Base-by-base conservation (phyloP, 2,113 vertebrate genomes). In the Helogale parvula region DNA sequence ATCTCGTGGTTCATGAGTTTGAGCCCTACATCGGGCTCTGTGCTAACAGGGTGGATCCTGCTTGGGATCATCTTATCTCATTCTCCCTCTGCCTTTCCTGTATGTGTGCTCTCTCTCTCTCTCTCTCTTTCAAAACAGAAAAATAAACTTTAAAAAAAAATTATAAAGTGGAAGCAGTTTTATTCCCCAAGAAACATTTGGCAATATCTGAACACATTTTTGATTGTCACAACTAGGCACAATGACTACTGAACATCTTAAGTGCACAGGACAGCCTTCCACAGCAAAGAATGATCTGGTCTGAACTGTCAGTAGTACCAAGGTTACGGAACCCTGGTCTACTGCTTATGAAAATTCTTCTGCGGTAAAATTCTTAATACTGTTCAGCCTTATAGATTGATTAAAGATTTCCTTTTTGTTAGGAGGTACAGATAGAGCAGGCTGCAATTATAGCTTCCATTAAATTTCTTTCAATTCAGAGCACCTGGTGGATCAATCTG, bases 191-290 rank as follows among this genome's bases (percentile, higher is more conserved):
- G 33, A 31, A 33, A 69, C n/a, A 63, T 91, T 87, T 92, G 54
- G 81, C 84, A 93, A 33, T 88, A 65, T 81, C 52, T 93, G 65
- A 96, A 96, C 94, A 90, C 65, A 41, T 90, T 84, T 97, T 92
- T 93, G 14, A 54, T 90, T 65, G 41, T 86, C 45, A 57, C 45
- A 82, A 27, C 35, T 71, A 13, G 47, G 3, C 14, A 11, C 13
- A 92, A 80, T 85, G 63, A 7, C 6, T 27, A 57, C 4, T 52
- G 25, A 87, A n/a, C 41, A 74, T 86, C 77, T 72, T 0, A 1
- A 60, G 5, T 41, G 14, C 29, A 38, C 4, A 83, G 21, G 21
- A 79, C 35, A 87, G 31, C 80, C 9, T 47, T 52, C 54, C 5
- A 5, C 60, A 81, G 27, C 76, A 86, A 60, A 84, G 71, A 97